These are phyloP conservation scores for Acheta domesticus DNA, from an alignment of 2,888 invertebrate genomes.

Conservation along the genomic window DNA sequence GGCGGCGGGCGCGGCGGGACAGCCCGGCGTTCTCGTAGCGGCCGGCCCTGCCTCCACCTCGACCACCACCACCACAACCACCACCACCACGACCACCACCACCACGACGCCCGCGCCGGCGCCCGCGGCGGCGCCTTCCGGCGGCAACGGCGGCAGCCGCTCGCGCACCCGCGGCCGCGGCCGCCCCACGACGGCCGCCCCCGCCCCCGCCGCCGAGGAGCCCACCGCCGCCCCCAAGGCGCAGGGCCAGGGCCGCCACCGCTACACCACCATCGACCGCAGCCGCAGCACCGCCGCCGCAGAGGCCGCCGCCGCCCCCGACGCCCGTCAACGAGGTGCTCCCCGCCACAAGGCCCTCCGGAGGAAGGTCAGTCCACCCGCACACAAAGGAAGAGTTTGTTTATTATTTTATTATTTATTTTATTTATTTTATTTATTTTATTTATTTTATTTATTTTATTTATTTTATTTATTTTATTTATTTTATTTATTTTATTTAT, in stretches of 20 bases:
- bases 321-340: slow-evolving; percentile 65
- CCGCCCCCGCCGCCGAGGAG: slow-evolving; percentile 29
- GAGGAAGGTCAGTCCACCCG: neutral
- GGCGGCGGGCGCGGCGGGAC: slow-evolving; percentile 18
- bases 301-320: slow-evolving; percentile 51
- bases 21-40: neutral
- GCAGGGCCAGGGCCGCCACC: neutral
- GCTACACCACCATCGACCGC: slow-evolving; percentile 56
- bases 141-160: slow-evolving; percentile 26
- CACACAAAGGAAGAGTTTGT: too few relatives aligned
- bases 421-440: too few relatives aligned
- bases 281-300: slow-evolving; percentile 43
- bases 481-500: too few relatives aligned
- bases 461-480: too few relatives aligned
- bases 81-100: slow-evolving; percentile 43
- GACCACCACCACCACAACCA: slow-evolving; percentile 45
- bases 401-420: too few relatives aligned
- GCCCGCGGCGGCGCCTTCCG: neutral
- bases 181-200: slow-evolving; percentile 30
- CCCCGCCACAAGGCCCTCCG: slow-evolving; percentile 41
- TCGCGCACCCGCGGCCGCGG: slow-evolving; percentile 25
- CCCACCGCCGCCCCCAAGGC: slow-evolving; percentile 23
- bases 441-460: too few relatives aligned
- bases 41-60: slow-evolving; percentile 26
- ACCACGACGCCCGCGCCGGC: slow-evolving; percentile 24